A percentile compares a stretch with the other conserved stretches of the same genome.
Evolutionary conservation across 2,797 vertebrate species (phyloP).

Genomic region (Tragelaphus eurycerus): DNA sequence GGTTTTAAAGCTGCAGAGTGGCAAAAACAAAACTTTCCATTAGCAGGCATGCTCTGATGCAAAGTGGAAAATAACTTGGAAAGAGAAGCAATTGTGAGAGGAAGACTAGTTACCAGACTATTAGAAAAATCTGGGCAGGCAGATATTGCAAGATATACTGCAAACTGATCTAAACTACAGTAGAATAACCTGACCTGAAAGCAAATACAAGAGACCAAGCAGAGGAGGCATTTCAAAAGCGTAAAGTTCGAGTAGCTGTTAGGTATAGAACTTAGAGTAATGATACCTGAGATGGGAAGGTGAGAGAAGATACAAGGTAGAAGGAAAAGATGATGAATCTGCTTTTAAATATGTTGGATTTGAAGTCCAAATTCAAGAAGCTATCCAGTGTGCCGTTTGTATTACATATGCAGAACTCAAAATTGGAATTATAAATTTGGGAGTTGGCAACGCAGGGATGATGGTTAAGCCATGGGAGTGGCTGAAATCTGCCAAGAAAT

Average conservation of each 20-base stretch:
- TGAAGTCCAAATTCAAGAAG: conserved; percentile 44
- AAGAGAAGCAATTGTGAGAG: neutral
- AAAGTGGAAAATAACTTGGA: neutral
- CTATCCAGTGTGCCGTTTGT: conserved; percentile 23
- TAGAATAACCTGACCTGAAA: neutral
- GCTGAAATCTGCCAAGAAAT: conserved; percentile 59
- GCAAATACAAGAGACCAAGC: neutral
- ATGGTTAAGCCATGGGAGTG: conserved; percentile 55
- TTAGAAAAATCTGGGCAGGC: neutral
- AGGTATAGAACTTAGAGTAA: neutral
- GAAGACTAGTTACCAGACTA: neutral
- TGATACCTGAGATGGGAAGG: neutral
- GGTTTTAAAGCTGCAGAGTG: neutral
- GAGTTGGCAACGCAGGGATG: conserved; percentile 47
- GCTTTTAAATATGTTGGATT: conserved; percentile 45
- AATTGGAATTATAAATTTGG: conserved; percentile 54
- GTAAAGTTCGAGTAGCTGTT: neutral
- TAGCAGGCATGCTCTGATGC: neutral
- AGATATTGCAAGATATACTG: neutral
- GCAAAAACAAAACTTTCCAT: neutral
- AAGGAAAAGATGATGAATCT: conserved; percentile 12
- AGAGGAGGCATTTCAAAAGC: neutral
- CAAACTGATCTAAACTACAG: neutral
- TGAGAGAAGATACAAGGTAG: neutral
- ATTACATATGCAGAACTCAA: conserved; percentile 52